Evolutionary conservation across 1,140 invertebrate species (phyloP), one percentile per base, ranked within the genome.

Genomic region (Aphelinus certus): DNA sequence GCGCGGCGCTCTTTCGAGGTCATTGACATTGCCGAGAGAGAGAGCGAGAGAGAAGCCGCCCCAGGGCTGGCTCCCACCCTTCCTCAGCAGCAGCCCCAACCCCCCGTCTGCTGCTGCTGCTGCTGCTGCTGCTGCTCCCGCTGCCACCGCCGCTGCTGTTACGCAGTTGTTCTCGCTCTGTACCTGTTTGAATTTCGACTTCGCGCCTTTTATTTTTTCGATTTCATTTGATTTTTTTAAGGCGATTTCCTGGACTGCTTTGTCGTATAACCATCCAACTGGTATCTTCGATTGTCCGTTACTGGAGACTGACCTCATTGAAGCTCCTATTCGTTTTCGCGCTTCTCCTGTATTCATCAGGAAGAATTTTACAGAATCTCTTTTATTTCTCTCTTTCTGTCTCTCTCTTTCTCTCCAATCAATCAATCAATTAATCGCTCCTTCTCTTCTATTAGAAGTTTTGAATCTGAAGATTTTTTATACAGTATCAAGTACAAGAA

Each of bases 21-120:
- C 73, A 70, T 69, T 75, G 73, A 75, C 73, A 70, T 58, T 70
- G 67, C 60, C 46, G 61, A 47, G 61, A 5, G 61, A 47, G 66
- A 26, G 26, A 26, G 26, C 26, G 0, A 26, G 26, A 26, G 26
- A 26, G 26, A 26, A 61, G 64, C 49, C 61, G 57, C 43, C 66
- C 55, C 47, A 55, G 66, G 58, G 66, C 62, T 56, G 51, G 48
- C 47, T 45, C n/a, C 64, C 10, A 47, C 49, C 55, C 49, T 74
- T 49, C 51, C 56, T 68, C n/a, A 5, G 5, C 42, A 10, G n/a
- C 10, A 47, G 10, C 63, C 10, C 48, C 55, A 4, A 47, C 43
- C 55, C n/a, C 57, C 42, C 63, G 47, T 62, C 45, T 68, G 57
- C 45, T 9, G 51, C 26, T 26, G 26, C 26, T 26, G 26, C 26